Base-by-base conservation (phyloP, 2,888 invertebrate genomes). In the Trichopria drosophilae region DNA sequence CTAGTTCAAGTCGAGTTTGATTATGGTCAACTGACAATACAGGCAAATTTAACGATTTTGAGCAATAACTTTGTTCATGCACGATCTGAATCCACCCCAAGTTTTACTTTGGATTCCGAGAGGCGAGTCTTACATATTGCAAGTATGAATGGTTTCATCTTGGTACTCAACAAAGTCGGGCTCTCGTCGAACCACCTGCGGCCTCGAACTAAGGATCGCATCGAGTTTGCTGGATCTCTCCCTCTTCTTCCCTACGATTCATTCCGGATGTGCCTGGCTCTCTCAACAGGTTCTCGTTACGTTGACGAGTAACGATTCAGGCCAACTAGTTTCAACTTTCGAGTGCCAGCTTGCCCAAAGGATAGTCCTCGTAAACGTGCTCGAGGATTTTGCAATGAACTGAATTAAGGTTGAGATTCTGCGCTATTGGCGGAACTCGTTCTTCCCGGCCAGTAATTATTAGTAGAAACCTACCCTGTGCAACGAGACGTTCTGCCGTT, bases 271-370 rank as follows among this genome's bases (percentile, higher is more conserved):
- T 37, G 6, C n/a, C 24, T n/a, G 16, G 18, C 18, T 32, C 39
- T 26, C 35, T 47, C 42, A 39, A 48, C 47, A 22, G 37, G 34
- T 48, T 41, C 48, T 48, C 52, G 45, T 53, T 51, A 37, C 45
- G 34, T 23, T 26, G 6, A n/a, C 51, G 42, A 36, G 53, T 63
- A 65, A 59, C 59, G 61, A 60, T 63, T 58, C 58, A 59, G 60
- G 45, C 45, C 43, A 55, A 51, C 57, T 56, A 53, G 56, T 60
- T 53, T 40, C 37, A 48, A 43, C 39, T 55, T 45, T 45, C 44
- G 44, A 45, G 47, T 41, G 20, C 35, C 44, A 34, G 41, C 4
- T n/a, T 24, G 16, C 18, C 31, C 18, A 20, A 37, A 36, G 28
- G 36, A 49, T 48, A 48, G 23, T 39, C 26, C 39, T 39, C 16